phyloP scores from a whole-genome alignment of 30 jellyfish, hydroid and myxozoan genomes.

The Hydractinia echinata region DNA sequence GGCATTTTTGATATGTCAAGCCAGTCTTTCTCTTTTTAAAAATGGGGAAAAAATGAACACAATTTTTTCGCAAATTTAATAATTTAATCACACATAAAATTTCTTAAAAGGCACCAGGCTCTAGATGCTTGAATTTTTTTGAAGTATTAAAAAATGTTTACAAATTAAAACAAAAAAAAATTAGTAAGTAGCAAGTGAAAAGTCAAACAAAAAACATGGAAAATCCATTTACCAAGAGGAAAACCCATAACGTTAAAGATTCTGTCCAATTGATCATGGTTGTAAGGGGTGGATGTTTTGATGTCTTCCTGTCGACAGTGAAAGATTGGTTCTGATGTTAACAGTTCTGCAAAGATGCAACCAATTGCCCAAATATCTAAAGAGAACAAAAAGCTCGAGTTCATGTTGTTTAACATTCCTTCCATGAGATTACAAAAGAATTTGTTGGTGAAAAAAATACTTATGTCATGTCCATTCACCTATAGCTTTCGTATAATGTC shows the following conservation, averaged over 20 bases:
- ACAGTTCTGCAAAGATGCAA: conserved; percentile 87
- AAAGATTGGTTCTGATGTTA: conserved; percentile 85
- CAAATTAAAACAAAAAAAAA: background rate
- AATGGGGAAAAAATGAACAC: too few species aligned
- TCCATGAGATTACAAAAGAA: too few species aligned
- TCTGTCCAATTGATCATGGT: conserved; percentile 85
- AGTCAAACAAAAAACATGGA: background rate
- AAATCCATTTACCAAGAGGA: conserved; percentile 59
- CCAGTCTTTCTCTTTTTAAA: conserved; percentile 78
- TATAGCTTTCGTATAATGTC: conserved; percentile 91
- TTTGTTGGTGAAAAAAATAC: too few species aligned
- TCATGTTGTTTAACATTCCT: too few species aligned
- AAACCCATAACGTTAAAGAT: conserved; percentile 96
- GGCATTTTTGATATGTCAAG: conserved; percentile 90
- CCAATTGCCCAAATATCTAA: conserved; percentile 97
- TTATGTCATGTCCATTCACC: conserved; percentile 29
- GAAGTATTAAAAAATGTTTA: too few species aligned
- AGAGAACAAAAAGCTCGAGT: background rate
- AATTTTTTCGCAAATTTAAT: too few species aligned
- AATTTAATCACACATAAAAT: too few species aligned
- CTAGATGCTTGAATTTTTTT: too few species aligned
- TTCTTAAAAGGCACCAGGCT: too few species aligned
- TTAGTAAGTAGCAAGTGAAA: background rate
- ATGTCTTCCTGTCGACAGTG: conserved; percentile 97
- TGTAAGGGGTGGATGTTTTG: conserved; percentile 88